phyloP scores from a whole-genome alignment of 1,140 invertebrate species.

The Drosophila lacertosa region DNA sequence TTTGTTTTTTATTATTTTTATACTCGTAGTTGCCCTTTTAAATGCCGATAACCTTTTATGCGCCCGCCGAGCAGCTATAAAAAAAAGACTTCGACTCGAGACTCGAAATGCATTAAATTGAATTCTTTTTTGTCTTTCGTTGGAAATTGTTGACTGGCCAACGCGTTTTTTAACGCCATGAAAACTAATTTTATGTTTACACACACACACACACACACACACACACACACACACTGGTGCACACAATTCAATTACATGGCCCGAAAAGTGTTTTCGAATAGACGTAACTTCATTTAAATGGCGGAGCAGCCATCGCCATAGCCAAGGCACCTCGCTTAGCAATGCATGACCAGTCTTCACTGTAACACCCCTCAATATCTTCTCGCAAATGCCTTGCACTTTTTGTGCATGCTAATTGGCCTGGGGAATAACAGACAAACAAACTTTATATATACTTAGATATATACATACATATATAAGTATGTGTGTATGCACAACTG shows the following conservation, averaged over 20 bases:
- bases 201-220: conserved; percentile 38
- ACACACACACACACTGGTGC: background rate
- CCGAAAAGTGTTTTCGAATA: conserved; percentile 50
- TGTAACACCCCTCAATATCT: conserved; percentile 58
- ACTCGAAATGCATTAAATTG: conserved; percentile 77
- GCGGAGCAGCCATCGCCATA: conserved; percentile 41
- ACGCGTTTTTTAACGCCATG: conserved; percentile 79
- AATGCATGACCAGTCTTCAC: conserved; percentile 66
- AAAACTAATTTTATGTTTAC: conserved; percentile 80
- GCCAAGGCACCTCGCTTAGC: conserved; percentile 43
- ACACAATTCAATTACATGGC: conserved; percentile 74
- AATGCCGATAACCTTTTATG: conserved; percentile 80
- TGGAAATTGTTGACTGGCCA: conserved; percentile 52
- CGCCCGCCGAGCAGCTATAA: conserved; percentile 67
- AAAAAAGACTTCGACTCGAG: conserved; percentile 43
- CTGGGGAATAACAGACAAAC: conserved; percentile 22
- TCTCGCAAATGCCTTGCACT: conserved; percentile 67
- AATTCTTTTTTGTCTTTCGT: conserved; percentile 64
- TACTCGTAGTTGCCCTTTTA: conserved; percentile 62
- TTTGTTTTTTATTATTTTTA: conserved; percentile 35
- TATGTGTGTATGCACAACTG: background rate
- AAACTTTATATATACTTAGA: too few relatives aligned
- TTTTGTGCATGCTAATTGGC: conserved; percentile 78
- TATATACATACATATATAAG: background rate
- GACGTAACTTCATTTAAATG: conserved; percentile 71